Base-by-base conservation (phyloP, 35 echinoderm and acorn worm species). In the Chiridota heheva region DNA sequence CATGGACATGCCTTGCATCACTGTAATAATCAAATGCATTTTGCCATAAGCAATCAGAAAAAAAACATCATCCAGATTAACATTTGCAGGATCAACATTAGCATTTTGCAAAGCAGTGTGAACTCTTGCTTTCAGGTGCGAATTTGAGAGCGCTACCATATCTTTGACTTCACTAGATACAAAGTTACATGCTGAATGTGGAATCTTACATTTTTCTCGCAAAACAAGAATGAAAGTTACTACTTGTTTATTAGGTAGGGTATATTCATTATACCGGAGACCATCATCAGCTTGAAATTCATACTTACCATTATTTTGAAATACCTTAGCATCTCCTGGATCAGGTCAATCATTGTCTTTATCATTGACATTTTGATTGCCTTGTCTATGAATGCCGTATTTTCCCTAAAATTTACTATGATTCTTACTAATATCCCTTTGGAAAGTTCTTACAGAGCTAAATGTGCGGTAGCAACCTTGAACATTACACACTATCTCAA, bases 241-340 rank as follows among this genome's bases (percentile, higher is more conserved):
- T 38, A 70, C 67, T 41, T 70, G 67, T 70, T 70, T 38, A 70
- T 38, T 70, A 38, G n/a, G n/a, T n/a, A n/a, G 67, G 67, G 67
- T 70, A 29, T 70, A 70, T 28, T 15, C 41, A 29, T 38, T 70
- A 29, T 38, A 41, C 67, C 67, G 30, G 67, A 70, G 41, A 38
- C 18, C 67, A 15, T 70, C 67, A 70, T 70, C 38, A 34, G 5
- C 67, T 18, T 38, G 5, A 53, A 53, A 13, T 22, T 53, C 48
- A 53, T 10, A 22, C 10, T 53, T 22, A 13, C 10, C 10, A 40
- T 13, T 38, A 70, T 36, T 70, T 41, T 16, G 31, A 70, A 70
- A 70, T 5, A 63, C 60, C 31, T 63, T 29, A 63, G 27, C 60
- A n/a, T n/a, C n/a, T 63, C 31, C 60, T 63, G 60, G 27, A 22